phyloP scores from a whole-genome alignment of 1,140 invertebrate species.

The Colletes gigas region DNA sequence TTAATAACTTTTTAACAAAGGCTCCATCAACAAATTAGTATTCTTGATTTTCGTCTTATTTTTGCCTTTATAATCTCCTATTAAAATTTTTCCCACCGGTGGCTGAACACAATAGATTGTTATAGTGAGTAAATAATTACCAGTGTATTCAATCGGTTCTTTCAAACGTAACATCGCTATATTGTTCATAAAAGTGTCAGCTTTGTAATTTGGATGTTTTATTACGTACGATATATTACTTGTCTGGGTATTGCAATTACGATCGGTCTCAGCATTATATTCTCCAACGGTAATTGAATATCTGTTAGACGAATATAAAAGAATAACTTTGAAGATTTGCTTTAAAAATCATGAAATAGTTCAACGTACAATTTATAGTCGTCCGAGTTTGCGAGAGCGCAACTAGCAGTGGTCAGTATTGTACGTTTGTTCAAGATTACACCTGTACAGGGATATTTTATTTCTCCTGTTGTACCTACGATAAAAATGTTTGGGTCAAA shows the following conservation, averaged over 20 bases:
- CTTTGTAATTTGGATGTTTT: conserved; percentile 68
- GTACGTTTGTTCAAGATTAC: conserved; percentile 68
- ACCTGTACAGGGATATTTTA: conserved; percentile 69
- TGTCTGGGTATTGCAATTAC: conserved; percentile 64
- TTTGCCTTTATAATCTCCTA: no score
- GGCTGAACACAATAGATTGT: no score
- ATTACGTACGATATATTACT: conserved; percentile 71
- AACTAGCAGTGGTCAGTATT: conserved; percentile 70
- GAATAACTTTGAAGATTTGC: background rate
- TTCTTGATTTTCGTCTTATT: no score
- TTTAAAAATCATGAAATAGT: conserved; percentile 1
- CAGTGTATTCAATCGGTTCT: conserved; percentile 64
- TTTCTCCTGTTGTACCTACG: conserved; percentile 62
- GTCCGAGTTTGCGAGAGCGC: conserved; percentile 64
- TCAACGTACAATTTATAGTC: conserved; percentile 69
- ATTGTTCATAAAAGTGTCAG: conserved; percentile 65
- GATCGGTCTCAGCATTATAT: conserved; percentile 62
- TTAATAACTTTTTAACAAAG: no score
- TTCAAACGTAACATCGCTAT: conserved; percentile 67
- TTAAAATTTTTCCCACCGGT: no score
- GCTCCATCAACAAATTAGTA: no score
- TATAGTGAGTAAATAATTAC: conserved; percentile 52
- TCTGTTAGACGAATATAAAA: conserved; percentile 44
- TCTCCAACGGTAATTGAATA: conserved; percentile 69
- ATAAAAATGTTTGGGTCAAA: background rate